A percentile compares a stretch with the other conserved stretches of the same genome.
phyloP scores from a whole-genome alignment of 2,113 vertebrate species.

The Psettodes erumei region DNA sequence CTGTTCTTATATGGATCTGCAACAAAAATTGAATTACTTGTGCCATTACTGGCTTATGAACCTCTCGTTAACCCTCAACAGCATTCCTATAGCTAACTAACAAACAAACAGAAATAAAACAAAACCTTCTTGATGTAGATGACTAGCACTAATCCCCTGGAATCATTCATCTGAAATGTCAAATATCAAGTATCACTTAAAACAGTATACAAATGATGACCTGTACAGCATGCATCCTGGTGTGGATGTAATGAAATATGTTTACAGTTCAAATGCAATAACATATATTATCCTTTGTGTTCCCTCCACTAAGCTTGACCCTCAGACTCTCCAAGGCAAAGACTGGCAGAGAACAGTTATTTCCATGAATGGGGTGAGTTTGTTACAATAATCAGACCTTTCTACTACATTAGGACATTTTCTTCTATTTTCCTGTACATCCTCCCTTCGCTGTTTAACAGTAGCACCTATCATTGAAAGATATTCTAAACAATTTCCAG shows the following conservation, averaged over 20 bases:
- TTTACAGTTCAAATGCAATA: not conserved
- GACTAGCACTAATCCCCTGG: not conserved
- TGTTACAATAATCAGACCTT: not conserved
- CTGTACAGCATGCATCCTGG: not conserved
- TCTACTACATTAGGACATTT: not conserved
- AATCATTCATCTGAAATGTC: not conserved
- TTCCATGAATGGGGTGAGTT: conserved; percentile 94
- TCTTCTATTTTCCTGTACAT: not conserved
- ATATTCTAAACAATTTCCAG: not conserved
- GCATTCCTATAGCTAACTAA: not conserved
- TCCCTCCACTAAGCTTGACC: conserved; percentile 86
- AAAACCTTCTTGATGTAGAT: not conserved
- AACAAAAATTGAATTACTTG: not conserved
- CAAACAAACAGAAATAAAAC: not conserved
- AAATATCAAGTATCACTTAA: not conserved
- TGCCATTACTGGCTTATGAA: not conserved
- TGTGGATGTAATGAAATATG: not conserved
- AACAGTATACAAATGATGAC: not conserved
- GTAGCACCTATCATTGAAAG: not conserved
- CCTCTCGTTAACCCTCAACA: not conserved
- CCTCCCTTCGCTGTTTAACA: not conserved
- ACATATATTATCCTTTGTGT: not conserved
- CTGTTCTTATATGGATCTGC: not conserved
- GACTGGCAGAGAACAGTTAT: conserved; percentile 97
- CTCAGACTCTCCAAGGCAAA: conserved; percentile 91